phyloP scores from a whole-genome alignment of 2,113 vertebrate genomes.

The Panthera uncia region DNA sequence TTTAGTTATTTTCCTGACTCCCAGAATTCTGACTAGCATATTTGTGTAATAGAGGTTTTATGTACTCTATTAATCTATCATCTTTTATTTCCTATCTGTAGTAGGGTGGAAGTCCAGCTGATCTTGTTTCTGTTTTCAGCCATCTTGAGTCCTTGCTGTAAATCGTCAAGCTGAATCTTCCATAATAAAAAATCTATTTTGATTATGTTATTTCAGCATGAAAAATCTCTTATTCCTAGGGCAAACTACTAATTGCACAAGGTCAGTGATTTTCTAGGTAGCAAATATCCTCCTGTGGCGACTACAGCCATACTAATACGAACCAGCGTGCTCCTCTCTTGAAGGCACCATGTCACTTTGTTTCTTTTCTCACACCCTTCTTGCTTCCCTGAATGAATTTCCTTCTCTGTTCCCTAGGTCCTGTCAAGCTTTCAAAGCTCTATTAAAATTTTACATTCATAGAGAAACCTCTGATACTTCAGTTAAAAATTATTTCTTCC shows the following conservation, averaged over 20 bases:
- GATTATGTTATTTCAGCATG: background rate
- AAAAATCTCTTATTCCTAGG: background rate
- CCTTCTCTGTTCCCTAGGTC: background rate
- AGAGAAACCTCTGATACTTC: background rate
- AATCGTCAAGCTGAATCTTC: background rate
- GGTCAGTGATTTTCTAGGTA: background rate
- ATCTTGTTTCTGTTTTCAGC: background rate
- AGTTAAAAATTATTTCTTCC: background rate
- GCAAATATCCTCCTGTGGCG: background rate
- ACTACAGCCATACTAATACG: background rate
- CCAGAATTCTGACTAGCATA: background rate
- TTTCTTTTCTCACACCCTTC: background rate
- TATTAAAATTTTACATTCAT: background rate
- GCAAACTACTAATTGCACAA: background rate
- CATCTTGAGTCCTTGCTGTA: background rate
- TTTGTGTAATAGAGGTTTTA: background rate
- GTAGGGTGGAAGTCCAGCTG: background rate
- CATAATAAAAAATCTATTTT: background rate
- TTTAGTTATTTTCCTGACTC: background rate
- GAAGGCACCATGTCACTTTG: background rate
- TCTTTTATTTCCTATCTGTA: background rate
- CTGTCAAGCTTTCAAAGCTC: background rate
- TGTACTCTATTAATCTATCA: background rate
- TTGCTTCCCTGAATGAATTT: background rate
- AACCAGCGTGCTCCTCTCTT: background rate